Conservation (phyloP, 2,113 vertebrate species). For the Bubo blakistoni region DNA sequence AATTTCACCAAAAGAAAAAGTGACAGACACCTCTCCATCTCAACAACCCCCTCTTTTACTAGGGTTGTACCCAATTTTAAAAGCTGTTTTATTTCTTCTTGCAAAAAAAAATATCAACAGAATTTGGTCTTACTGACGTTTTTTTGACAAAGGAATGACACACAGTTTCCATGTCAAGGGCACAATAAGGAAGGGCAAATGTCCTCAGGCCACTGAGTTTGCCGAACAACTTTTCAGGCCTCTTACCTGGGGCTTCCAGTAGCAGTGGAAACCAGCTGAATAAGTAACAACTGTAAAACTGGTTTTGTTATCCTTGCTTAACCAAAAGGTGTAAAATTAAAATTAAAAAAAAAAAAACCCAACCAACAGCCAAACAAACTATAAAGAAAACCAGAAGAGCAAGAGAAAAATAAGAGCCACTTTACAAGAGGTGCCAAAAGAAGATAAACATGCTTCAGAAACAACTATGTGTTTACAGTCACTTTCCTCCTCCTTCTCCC, state of each 20-base stretch:
- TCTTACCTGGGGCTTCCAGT: neutral
- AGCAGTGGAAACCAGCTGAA: neutral
- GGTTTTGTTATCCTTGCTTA: neutral
- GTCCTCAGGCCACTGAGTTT: neutral
- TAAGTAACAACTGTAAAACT: neutral
- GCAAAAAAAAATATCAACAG: neutral
- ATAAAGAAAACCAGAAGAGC: neutral
- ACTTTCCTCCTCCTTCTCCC: slow-evolving; percentile 46
- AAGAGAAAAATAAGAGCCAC: neutral
- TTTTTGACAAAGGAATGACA: neutral
- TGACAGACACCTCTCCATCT: neutral
- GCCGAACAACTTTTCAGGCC: neutral
- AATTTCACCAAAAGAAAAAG: neutral
- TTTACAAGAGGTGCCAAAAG: slow-evolving; percentile 27
- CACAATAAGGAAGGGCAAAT: neutral
- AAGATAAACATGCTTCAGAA: slow-evolving; percentile 17
- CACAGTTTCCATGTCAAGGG: neutral
- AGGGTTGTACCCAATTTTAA: neutral
- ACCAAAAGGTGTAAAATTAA: neutral
- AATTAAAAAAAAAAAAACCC: neutral
- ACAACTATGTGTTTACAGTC: slow-evolving; percentile 12
- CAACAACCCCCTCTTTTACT: neutral
- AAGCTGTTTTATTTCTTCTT: neutral
- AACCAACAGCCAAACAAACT: neutral
- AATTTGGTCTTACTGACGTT: neutral